phyloP scores from a whole-genome alignment of 2,113 vertebrate species.

The Myocastor coypus region DNA sequence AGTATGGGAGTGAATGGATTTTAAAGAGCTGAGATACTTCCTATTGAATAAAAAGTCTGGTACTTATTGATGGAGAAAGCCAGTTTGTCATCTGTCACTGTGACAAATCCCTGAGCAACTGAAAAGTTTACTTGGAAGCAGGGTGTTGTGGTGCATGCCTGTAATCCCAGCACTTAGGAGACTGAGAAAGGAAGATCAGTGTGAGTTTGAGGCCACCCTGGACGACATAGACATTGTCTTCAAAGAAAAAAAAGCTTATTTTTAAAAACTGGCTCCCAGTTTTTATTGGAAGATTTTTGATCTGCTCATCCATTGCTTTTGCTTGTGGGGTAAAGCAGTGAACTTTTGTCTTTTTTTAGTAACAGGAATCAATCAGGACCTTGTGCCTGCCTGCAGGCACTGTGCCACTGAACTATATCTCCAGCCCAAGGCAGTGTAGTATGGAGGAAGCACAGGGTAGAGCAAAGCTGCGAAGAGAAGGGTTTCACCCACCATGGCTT shows the following conservation, averaged over 20 bases:
- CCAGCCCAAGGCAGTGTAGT: not conserved
- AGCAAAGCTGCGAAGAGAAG: not conserved
- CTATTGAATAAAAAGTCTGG: not conserved
- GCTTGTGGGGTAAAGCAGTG: not conserved
- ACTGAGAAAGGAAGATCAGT: not conserved
- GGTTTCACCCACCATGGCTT: not conserved
- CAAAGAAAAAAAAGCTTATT: not conserved
- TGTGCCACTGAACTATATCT: too few relatives aligned
- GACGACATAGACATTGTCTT: not conserved
- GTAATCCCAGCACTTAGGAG: not conserved
- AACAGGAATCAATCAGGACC: too few relatives aligned
- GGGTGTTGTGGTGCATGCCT: not conserved
- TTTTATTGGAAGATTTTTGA: not conserved
- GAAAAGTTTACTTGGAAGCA: not conserved
- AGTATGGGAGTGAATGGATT: not conserved
- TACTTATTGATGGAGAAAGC: not conserved
- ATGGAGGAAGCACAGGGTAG: not conserved
- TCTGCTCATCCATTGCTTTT: not conserved
- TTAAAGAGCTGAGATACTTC: not conserved
- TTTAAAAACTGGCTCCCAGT: not conserved
- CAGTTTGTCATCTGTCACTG: not conserved
- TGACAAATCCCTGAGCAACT: not conserved
- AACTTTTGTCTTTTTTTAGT: too few relatives aligned
- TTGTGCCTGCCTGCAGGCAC: too few relatives aligned
- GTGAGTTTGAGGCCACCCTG: not conserved